These are phyloP conservation scores for Hylia prasina DNA, from an alignment of 2,113 vertebrate species.

Conservation along the genomic window DNA sequence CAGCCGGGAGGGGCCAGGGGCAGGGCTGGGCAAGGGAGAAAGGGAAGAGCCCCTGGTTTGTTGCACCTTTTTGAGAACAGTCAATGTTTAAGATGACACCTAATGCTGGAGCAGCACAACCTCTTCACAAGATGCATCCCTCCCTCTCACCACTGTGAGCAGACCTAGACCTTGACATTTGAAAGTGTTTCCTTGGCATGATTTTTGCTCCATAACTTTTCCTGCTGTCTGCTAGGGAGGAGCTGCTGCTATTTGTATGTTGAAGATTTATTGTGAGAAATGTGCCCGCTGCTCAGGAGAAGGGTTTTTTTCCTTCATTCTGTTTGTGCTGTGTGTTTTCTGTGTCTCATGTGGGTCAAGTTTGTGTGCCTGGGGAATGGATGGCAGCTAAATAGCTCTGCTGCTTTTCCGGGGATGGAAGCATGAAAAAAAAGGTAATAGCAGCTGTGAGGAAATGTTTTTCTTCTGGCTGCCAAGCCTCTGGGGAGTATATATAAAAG, in stretches of 20 bases:
- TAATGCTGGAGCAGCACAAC: neutral
- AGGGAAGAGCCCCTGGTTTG: neutral
- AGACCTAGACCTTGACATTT: constrained; percentile 1
- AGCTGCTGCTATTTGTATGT: neutral
- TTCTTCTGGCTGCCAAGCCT: neutral
- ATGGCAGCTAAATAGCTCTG: neutral
- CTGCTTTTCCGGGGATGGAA: neutral
- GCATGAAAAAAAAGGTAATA: neutral
- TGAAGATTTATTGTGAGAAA: constrained; percentile 70
- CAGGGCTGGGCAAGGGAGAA: neutral
- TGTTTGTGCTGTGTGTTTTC: neutral
- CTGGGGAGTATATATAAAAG: neutral
- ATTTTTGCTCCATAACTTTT: neutral
- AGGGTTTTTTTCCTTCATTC: neutral
- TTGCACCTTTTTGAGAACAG: neutral
- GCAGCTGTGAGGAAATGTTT: neutral
- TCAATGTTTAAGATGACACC: neutral
- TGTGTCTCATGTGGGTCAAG: neutral
- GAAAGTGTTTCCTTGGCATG: neutral
- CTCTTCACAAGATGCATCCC: neutral
- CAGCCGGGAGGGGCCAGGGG: rapidly evolving
- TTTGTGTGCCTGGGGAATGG: neutral
- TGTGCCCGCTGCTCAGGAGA: constrained; percentile 54
- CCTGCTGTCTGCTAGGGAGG: neutral
- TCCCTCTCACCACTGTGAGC: neutral